Evolutionary conservation across 2,888 invertebrate species (phyloP).

Genomic region (Drosophila demipolita): DNA sequence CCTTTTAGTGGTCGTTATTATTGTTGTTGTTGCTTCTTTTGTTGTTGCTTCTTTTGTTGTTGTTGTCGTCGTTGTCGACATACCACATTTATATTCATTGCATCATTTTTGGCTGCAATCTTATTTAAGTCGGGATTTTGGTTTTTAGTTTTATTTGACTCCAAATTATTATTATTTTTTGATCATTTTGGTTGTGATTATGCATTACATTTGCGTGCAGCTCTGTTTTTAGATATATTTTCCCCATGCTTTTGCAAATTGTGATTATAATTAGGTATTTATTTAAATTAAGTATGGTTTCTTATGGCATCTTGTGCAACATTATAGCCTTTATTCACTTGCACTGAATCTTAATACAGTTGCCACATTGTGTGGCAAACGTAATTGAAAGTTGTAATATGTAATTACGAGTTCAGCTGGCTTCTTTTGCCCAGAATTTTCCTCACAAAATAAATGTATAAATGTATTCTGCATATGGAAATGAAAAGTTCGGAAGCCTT

Average conservation of each 20-base stretch:
- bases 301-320: background rate
- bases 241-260: background rate
- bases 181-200: constrained; percentile 29
- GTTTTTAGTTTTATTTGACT: background rate
- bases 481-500: constrained; percentile 24
- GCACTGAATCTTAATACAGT: background rate
- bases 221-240: constrained; percentile 23
- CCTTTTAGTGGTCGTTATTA: constrained; percentile 16
- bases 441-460: constrained; percentile 16
- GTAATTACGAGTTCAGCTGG: constrained; percentile 9
- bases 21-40: constrained; percentile 9
- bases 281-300: background rate
- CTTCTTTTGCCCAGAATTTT: background rate
- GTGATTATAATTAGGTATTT: background rate
- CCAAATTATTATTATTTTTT: background rate
- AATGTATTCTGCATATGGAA: constrained; percentile 13
- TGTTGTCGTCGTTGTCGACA: constrained; percentile 22
- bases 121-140: background rate
- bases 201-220: constrained; percentile 41
- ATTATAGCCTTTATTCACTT: background rate
- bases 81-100: constrained; percentile 43
- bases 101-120: constrained; percentile 29
- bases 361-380: background rate
- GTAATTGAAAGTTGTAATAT: constrained; percentile 32
- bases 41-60: constrained; percentile 6